Percentiles rank a stretch among this genome's conserved stretches.
Evolutionary conservation across 2,888 invertebrate species (phyloP).

Genomic region (Lathronympha strigana): DNA sequence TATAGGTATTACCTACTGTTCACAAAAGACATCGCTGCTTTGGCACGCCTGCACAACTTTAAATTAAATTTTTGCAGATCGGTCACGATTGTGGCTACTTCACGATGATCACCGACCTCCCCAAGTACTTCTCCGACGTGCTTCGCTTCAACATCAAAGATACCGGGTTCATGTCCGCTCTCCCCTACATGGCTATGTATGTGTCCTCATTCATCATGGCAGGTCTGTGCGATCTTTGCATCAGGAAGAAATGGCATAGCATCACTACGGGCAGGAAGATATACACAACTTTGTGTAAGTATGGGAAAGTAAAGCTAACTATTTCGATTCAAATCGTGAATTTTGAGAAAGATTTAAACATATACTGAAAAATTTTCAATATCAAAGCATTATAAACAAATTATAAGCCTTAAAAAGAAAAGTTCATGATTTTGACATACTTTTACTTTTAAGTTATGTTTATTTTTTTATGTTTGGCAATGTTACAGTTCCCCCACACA

Average conservation of each 20-base stretch:
- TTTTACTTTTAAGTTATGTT: no score
- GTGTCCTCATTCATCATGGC: slow-evolving; percentile 85
- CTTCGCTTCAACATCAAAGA: slow-evolving; percentile 86
- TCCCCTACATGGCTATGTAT: slow-evolving; percentile 88
- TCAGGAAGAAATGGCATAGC: slow-evolving; percentile 84
- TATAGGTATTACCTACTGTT: no score
- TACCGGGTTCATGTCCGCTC: slow-evolving; percentile 85
- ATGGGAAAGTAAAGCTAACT: neutral
- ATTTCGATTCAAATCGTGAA: no score
- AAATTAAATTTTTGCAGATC: slow-evolving; percentile 63
- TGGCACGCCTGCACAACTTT: neutral
- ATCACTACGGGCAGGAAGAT: slow-evolving; percentile 85
- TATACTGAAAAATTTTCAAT: no score
- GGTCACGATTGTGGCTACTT: slow-evolving; percentile 89
- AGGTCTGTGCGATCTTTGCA: slow-evolving; percentile 86
- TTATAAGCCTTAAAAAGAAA: no score
- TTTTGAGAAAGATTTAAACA: no score
- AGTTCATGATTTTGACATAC: no score
- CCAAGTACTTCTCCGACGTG: slow-evolving; percentile 87
- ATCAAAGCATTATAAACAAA: no score
- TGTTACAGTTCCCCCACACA: no score
- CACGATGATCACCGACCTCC: slow-evolving; percentile 87
- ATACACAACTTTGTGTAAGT: slow-evolving; percentile 87
- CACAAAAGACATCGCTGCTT: neutral
- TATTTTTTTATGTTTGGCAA: no score